phyloP scores from a whole-genome alignment of 1,140 invertebrate genomes.

The Triops cancriformis region DNA sequence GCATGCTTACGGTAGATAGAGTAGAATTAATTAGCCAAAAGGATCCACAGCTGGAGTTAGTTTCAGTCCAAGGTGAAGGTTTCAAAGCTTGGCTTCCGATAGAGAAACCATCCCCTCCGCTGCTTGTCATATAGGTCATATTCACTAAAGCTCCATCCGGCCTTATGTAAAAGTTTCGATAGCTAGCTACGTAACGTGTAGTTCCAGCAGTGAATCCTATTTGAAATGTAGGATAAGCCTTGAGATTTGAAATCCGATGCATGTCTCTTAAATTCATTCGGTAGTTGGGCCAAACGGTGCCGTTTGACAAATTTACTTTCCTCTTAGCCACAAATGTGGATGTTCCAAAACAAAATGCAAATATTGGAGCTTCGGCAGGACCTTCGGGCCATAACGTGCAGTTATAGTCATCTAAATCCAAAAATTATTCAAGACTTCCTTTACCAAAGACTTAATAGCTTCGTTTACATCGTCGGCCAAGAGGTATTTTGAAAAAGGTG shows the following conservation, averaged over 20 bases:
- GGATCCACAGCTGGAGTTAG: neutral
- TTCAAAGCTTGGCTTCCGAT: neutral
- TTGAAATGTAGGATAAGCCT: neutral
- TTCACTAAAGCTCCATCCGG: neutral
- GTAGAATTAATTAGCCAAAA: neutral
- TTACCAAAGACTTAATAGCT: no score
- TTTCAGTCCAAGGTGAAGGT: neutral
- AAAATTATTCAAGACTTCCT: no score
- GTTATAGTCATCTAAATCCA: neutral
- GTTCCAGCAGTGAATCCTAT: neutral
- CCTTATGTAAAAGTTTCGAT: neutral
- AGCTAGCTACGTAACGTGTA: neutral
- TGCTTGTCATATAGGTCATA: neutral
- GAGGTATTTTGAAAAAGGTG: no score
- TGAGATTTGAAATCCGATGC: neutral
- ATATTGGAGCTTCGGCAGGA: neutral
- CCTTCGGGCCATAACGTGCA: neutral
- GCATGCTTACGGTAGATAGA: neutral
- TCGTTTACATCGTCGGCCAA: no score
- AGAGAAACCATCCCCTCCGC: neutral
- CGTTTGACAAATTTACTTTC: neutral
- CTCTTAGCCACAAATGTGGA: neutral
- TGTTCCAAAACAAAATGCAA: neutral
- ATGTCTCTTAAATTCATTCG: neutral
- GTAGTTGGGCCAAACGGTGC: neutral